Conservation (phyloP, 2,113 vertebrate genomes). For the Acrocephalus kingi region DNA sequence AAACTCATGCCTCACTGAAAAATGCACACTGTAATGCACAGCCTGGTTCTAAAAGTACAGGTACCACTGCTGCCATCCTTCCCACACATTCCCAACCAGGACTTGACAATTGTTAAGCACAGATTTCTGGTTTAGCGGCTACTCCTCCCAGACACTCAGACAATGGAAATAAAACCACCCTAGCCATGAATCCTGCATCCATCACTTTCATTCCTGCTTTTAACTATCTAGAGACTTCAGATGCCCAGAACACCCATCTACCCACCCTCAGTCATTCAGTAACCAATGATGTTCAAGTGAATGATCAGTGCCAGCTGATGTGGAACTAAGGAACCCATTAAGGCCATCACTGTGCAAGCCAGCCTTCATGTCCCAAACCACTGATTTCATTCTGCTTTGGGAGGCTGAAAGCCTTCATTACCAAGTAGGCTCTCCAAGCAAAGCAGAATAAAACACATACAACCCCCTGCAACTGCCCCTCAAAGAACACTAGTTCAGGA, state of each 20-base stretch:
- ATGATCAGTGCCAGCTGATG: background rate
- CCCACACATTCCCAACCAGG: background rate
- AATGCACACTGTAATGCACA: background rate
- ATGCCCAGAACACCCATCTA: background rate
- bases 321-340: constrained; percentile 6
- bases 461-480: fast-evolving
- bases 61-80: background rate
- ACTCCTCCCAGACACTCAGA: background rate
- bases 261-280: background rate
- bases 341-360: background rate
- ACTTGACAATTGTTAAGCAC: background rate
- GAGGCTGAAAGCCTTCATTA: background rate
- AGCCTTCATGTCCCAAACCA: background rate
- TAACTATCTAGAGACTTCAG: background rate
- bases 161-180: background rate
- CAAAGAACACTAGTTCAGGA: background rate
- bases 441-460: background rate
- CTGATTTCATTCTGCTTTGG: background rate
- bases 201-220: background rate
- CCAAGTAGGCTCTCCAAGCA: background rate
- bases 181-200: background rate
- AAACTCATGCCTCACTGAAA: background rate
- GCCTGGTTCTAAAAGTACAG: background rate
- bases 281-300: background rate
- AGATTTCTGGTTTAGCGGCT: background rate